phyloP scores from a whole-genome alignment of 2,113 vertebrate genomes.

The Atlantisia rogersi region DNA sequence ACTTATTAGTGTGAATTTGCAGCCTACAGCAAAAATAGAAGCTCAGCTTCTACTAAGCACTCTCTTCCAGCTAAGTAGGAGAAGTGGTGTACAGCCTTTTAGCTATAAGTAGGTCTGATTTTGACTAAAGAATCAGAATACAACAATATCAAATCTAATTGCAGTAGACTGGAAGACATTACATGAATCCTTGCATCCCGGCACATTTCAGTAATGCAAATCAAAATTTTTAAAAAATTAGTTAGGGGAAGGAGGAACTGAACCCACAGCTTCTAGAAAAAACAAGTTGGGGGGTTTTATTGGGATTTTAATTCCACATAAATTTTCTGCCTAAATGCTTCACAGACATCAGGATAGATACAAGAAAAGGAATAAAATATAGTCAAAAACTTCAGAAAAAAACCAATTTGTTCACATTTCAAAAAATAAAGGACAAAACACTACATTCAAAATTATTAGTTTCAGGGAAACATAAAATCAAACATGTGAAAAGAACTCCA shows the following conservation, averaged over 20 bases:
- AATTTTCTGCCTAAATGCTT: neutral
- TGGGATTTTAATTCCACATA: neutral
- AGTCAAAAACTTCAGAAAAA: neutral
- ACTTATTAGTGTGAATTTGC: constrained; percentile 13
- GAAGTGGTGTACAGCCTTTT: neutral
- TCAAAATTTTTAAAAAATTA: neutral
- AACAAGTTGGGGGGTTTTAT: neutral
- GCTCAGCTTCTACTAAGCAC: neutral
- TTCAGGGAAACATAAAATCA: neutral
- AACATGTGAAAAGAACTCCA: neutral
- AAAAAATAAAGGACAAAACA: neutral
- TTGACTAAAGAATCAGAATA: neutral
- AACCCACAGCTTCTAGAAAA: neutral
- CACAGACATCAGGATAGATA: neutral
- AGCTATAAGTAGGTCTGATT: neutral
- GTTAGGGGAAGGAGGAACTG: neutral
- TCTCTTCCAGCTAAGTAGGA: neutral
- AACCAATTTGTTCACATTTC: neutral
- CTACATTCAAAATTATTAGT: neutral
- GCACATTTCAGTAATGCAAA: neutral
- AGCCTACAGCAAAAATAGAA: constrained; percentile 8
- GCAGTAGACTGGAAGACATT: neutral
- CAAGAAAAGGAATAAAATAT: neutral
- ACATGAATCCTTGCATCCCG: neutral
- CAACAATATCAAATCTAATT: neutral